Percentiles rank a stretch among this genome's conserved stretches.
phyloP scores from a whole-genome alignment of 1,140 invertebrate genomes.

The Centruroides sculpturatus region DNA sequence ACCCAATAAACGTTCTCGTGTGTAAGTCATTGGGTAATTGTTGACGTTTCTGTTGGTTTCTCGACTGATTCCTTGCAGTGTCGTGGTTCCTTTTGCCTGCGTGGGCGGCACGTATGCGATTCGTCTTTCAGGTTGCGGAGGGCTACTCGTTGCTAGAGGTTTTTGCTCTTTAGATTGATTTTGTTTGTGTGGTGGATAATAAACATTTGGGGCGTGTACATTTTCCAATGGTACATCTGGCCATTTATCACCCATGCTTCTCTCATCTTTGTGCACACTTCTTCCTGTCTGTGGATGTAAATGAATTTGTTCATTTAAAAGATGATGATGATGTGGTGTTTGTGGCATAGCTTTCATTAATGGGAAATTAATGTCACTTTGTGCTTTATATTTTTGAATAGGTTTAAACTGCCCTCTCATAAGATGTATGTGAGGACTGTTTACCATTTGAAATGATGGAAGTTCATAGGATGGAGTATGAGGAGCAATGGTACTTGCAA shows the following conservation, averaged over 20 bases:
- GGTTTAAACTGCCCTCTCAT: background rate
- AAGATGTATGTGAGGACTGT: background rate
- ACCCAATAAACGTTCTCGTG: constrained; percentile 30
- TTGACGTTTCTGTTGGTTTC: constrained; percentile 18
- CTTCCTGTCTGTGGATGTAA: background rate
- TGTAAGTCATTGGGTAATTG: constrained; percentile 26
- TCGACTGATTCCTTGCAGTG: constrained; percentile 13
- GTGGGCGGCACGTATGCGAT: background rate
- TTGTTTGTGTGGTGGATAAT: background rate
- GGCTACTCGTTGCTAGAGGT: constrained; percentile 25
- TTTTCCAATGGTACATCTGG: background rate
- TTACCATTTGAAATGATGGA: background rate
- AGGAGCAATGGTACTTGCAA: background rate
- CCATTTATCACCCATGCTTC: background rate
- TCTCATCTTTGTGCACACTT: background rate
- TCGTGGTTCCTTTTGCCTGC: background rate
- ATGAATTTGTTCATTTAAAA: background rate
- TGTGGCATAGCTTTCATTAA: too few species aligned
- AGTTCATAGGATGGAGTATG: background rate
- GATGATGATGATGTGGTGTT: background rate
- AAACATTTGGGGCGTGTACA: background rate
- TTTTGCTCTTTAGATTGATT: background rate
- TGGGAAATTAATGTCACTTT: background rate
- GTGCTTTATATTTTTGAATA: background rate
- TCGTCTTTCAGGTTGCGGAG: background rate